A percentile compares a stretch with the other conserved stretches of the same genome.
phyloP scores from a whole-genome alignment of 2,113 vertebrate species.

The Canis aureus region DNA sequence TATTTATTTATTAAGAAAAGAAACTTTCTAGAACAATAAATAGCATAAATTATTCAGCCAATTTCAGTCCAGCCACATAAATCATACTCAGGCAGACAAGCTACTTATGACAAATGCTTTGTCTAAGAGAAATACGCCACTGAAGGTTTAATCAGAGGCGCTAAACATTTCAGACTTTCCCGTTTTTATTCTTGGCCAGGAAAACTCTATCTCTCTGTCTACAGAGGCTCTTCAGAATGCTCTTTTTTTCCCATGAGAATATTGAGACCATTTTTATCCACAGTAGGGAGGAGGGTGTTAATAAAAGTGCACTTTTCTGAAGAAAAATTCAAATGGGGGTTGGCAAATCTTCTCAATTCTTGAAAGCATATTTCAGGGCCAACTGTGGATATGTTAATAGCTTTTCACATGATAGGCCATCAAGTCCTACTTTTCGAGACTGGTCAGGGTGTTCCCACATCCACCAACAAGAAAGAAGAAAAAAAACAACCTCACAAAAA shows the following conservation, averaged over 20 bases:
- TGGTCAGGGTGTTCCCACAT: conserved; percentile 20
- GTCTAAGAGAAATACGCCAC: conserved; percentile 85
- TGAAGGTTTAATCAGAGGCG: conserved; percentile 87
- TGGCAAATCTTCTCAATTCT: conserved; percentile 78
- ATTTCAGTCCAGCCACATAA: conserved; percentile 86
- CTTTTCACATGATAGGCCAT: conserved; percentile 38
- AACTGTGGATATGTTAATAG: conserved; percentile 73
- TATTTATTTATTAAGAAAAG: conserved; percentile 79
- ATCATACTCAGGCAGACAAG: conserved; percentile 85
- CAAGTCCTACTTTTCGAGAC: neutral
- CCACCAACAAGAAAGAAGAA: neutral
- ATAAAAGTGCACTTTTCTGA: conserved; percentile 78
- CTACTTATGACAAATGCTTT: conserved; percentile 87
- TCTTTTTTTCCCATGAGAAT: conserved; percentile 79
- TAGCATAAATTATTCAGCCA: conserved; percentile 88
- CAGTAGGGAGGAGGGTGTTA: conserved; percentile 72
- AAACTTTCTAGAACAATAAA: conserved; percentile 87
- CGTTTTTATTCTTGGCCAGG: conserved; percentile 86
- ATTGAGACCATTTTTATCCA: conserved; percentile 80
- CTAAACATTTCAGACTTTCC: conserved; percentile 84
- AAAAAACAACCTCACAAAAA: neutral
- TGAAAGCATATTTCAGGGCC: conserved; percentile 73
- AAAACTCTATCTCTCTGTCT: conserved; percentile 76
- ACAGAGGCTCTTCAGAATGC: conserved; percentile 78
- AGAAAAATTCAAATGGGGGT: conserved; percentile 77